Base-by-base conservation (phyloP, 2,888 invertebrate species). In the Leptogaster cylindrica region DNA sequence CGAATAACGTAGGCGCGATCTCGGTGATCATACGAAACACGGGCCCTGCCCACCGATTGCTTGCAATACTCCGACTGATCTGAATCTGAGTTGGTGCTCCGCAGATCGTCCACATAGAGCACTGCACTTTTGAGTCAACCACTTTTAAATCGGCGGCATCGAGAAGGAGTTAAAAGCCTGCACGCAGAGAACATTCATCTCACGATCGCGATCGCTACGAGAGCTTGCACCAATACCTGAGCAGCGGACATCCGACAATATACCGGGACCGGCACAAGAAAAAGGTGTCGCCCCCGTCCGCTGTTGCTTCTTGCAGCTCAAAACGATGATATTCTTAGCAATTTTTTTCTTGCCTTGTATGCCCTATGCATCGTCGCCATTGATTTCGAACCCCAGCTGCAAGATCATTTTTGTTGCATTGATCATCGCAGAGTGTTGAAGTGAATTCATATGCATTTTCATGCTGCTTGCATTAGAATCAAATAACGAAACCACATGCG, bases 21-120 rank as follows among this genome's bases (percentile, higher is more conserved):
- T 33, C 8, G 33, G 39, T 39, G 55, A 55, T 55, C 55, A 18
- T 25, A 36, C 31, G 20, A 36, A 36, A 33, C 10, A 20, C 33
- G 39, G 25, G 39, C 33, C 39, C 25, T 25, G 39, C 12, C 55
- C 36, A 55, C 55, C 55, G 39, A 25, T 39, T 55, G 39, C 55
- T 36, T 55, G 55, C 55, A 55, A 33, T 55, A 39, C n/a, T n/a
- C n/a, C n/a, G 39, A 55, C 55, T 36, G 36, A 55, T 33, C 28
- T 33, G 4, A 52, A 18, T n/a, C n/a, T n/a, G n/a, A n/a, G n/a
- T n/a, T n/a, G n/a, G n/a, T n/a, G n/a, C 18, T 33, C 7, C 52
- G 33, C 16, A 16, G 18, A 16, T 16, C 28, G 20, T 18, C 20
- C 31, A 52, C 18, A 27, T 14, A 16, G 18, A 14, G 52, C 33